Base-by-base conservation (phyloP, 2,113 vertebrate species). In the Variabilichromis moorii region DNA sequence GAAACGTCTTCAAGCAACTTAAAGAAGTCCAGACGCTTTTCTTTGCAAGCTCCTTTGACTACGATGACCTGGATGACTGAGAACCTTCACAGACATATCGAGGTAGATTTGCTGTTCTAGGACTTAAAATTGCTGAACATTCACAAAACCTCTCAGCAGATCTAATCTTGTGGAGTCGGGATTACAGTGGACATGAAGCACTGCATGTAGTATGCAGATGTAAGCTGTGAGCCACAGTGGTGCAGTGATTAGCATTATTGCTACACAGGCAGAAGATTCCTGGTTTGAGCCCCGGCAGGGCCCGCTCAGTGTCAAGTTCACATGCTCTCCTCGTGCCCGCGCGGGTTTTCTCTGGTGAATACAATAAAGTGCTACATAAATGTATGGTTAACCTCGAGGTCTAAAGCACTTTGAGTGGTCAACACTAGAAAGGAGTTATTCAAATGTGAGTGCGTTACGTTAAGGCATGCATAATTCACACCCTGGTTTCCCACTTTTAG, bases 381-480 rank as follows among this genome's bases (percentile, higher is more conserved):
- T 13, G 19, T 3, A 42, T 2, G 37, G 35, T 71, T 71, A 71
- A 71, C 66, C 37, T 71, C 8, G 8, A 71, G 37, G 12, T 71
- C 66, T 73, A 42, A 73, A 40, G 37, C 66, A 24, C 66, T 16
- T 26, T 26, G 66, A 71, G 8, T 10, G 66, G 66, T 71, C n/a
- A 42, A 42, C 8, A 71, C 2, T 24, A 42, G 66, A 45, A 45
- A 45, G 37, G 2, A 4, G 13, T 42, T 14, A 45, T 10, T 45
- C 19, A 45, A 24, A 73, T 73, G 21, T 14, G 37, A 45, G 21
- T 73, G 21, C 13, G 2, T 73, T 45, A 45, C 0, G 0, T 71
- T 14, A 71, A 9, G 0, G 13, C 40, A 42, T 45, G 37, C 37
- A 45, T 26, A 45, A 45, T 45, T 42, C 8, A 71, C 35, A 71